These are phyloP conservation scores for Bambusicola thoracicus DNA, from an alignment of 2,113 vertebrate species.

Conservation along the genomic window DNA sequence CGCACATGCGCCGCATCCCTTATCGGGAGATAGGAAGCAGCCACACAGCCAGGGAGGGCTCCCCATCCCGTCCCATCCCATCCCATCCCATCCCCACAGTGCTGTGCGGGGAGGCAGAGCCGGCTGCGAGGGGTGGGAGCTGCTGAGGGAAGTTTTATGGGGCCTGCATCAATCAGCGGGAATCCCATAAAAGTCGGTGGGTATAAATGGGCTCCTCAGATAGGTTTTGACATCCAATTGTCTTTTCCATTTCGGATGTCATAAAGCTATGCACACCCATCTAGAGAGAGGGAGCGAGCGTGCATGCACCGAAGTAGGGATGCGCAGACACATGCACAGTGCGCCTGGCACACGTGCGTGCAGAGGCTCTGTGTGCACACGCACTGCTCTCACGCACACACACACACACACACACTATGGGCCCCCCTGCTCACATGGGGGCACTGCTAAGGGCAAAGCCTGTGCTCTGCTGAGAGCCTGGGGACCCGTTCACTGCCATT, in stretches of 20 bases:
- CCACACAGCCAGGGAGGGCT: neutral
- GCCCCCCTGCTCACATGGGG: too few species aligned
- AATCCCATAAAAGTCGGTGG: conserved; percentile 64
- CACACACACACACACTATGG: too few species aligned
- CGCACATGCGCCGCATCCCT: neutral
- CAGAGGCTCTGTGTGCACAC: neutral
- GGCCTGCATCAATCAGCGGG: conserved; percentile 59
- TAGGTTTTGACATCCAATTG: conserved; percentile 73
- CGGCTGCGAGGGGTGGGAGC: neutral
- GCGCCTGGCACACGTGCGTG: neutral
- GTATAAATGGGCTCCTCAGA: conserved; percentile 60
- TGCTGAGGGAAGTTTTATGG: conserved; percentile 41
- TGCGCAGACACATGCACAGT: neutral
- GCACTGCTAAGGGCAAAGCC: neutral
- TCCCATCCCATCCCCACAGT: neutral
- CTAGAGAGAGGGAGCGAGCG: neutral
- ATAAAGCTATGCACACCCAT: conserved; percentile 27
- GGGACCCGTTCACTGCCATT: neutral
- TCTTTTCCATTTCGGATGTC: conserved; percentile 65
- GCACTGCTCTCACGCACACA: neutral
- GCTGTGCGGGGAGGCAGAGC: neutral
- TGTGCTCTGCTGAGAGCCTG: neutral
- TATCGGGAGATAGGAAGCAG: conserved; percentile 36
- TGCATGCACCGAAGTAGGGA: neutral
- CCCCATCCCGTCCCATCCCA: conserved; percentile 1